phyloP scores from a whole-genome alignment of 2,888 invertebrate genomes.

The Lochmaea crataegi region DNA sequence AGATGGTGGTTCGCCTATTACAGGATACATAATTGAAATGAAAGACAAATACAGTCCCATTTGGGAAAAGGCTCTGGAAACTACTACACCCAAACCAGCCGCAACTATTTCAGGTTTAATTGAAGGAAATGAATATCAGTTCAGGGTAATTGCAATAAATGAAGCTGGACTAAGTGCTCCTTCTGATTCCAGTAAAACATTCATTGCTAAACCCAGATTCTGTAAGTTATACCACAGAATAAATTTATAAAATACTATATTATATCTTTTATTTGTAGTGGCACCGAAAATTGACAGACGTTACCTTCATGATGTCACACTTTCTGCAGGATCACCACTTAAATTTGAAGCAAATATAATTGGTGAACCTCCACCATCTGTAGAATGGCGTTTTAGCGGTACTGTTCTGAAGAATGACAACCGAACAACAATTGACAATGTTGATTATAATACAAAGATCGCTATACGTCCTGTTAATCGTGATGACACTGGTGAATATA shows the following conservation, averaged over 20 bases:
- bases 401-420: slow-evolving; percentile 76
- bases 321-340: slow-evolving; percentile 92
- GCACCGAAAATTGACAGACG: slow-evolving; percentile 97
- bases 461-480: slow-evolving; percentile 83
- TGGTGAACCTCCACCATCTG: slow-evolving; percentile 95
- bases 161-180: slow-evolving; percentile 95
- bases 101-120: slow-evolving; percentile 90
- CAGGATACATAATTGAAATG: slow-evolving; percentile 93
- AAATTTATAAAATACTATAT: slow-evolving; percentile 12
- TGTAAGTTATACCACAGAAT: slow-evolving; percentile 64
- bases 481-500: slow-evolving; percentile 88
- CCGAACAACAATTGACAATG: slow-evolving; percentile 83
- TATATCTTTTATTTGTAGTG: slow-evolving; percentile 67
- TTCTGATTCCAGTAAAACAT: slow-evolving; percentile 87
- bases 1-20: slow-evolving; percentile 95
- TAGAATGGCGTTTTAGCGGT: slow-evolving; percentile 91
- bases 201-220: slow-evolving; percentile 87
- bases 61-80: slow-evolving; percentile 93
- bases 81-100: slow-evolving; percentile 76
- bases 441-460: slow-evolving; percentile 89
- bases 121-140: slow-evolving; percentile 97
- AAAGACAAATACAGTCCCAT: slow-evolving; percentile 91
- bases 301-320: slow-evolving; percentile 87
- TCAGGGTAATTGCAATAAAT: slow-evolving; percentile 95
- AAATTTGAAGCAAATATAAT: slow-evolving; percentile 93